These are phyloP conservation scores for Dicerorhinus sumatrensis DNA, from an alignment of 2,113 vertebrate genomes.

Conservation along the genomic window DNA sequence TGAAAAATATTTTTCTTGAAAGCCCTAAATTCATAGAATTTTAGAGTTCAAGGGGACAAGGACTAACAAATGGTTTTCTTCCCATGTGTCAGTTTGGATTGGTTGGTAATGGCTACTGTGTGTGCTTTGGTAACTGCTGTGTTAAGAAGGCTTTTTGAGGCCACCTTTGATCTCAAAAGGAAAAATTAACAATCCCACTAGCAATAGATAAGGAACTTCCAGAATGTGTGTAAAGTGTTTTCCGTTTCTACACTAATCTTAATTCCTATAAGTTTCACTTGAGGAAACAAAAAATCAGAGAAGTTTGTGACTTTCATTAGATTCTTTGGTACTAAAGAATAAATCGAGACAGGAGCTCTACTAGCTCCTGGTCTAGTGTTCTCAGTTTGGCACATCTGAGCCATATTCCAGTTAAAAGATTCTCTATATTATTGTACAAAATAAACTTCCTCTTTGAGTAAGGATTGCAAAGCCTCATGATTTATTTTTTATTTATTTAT, in stretches of 20 bases:
- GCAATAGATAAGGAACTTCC: not conserved
- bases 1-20: not conserved
- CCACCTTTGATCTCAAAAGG: not conserved
- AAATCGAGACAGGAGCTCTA: not conserved
- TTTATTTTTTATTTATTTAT: no score
- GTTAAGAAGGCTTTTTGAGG: not conserved
- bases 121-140: not conserved
- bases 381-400: not conserved
- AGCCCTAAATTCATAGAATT: not conserved
- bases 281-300: slow-evolving; percentile 8
- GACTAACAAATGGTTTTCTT: not conserved
- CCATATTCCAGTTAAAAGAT: not conserved
- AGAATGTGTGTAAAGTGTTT: not conserved
- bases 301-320: not conserved
- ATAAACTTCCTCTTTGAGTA: not conserved
- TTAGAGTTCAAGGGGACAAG: not conserved
- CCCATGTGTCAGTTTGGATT: not conserved
- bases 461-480: not conserved
- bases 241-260: not conserved
- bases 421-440: not conserved
- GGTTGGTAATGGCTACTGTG: not conserved
- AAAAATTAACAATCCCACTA: not conserved
- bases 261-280: not conserved
- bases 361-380: not conserved
- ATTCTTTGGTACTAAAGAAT: not conserved